Base-by-base conservation (phyloP, 1,140 invertebrate species). In the Pygmarrhopalites habei region DNA sequence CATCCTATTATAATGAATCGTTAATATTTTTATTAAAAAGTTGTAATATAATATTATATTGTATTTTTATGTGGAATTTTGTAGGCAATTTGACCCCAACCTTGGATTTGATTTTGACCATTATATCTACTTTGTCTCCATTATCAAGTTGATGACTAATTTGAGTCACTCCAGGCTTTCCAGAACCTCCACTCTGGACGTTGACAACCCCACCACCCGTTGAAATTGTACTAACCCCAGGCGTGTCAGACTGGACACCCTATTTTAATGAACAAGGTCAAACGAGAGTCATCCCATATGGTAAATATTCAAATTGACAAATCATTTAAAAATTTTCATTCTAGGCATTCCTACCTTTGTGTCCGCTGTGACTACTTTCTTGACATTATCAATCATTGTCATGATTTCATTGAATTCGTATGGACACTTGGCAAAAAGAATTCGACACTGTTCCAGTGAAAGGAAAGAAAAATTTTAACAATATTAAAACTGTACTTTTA, bases 51-150 rank as follows among this genome's bases (percentile, higher is more conserved):
- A 12, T 12, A 49, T 49, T 49, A 19, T 49, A 12, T 49, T 49
- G 23, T 15, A n/a, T 12, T 12, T 30, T 17, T 35, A 23, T 58
- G 12, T 4, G 23, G n/a, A 28, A 29, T 3, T 10, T 1, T 21
- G 25, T 26, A 19, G 0, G 0, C 7, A 46, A 47, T 25, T 44
- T 17, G n/a, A n/a, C n/a, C n/a, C n/a, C 10, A 28, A 52, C 49
- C n/a, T 52, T 52, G 5, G 49, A 26, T 15, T 52, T 25, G 49
- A 52, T 26, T 53, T 61, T 68, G n/a, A 68, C 28, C 44, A 49
- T 64, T n/a, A 68, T 64, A 49, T 68, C 66, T 7, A 68, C 43
- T 53, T 44, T 60, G 32, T 64, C 62, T 52, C 66, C 66, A 58
- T 59, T 58, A 19, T 58, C 58, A 5, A 68, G 29, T 47, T 68